Evolutionary conservation across 2,113 vertebrate genomes (phyloP).

Genomic region (Heptranchias perlo): DNA sequence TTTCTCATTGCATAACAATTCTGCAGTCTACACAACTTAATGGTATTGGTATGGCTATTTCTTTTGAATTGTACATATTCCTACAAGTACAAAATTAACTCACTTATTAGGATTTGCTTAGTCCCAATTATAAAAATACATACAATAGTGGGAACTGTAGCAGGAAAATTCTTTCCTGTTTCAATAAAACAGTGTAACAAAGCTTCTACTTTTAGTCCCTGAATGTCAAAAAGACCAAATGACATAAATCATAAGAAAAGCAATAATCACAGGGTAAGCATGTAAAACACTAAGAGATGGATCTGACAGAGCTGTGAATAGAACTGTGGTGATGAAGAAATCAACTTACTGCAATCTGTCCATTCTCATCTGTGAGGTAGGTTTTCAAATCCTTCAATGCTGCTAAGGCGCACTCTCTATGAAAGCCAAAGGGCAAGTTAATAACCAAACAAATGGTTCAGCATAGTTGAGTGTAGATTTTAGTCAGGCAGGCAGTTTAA

Average conservation of each 20-base stretch:
- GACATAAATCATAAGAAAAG: background rate
- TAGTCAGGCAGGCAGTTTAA: background rate
- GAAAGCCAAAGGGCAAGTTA: slow-evolving; percentile 38
- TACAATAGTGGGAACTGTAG: background rate
- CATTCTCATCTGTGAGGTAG: slow-evolving; percentile 77
- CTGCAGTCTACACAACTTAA: background rate
- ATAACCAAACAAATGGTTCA: background rate
- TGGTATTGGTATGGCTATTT: background rate
- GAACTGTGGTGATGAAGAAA: background rate
- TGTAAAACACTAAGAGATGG: background rate
- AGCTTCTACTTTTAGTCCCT: background rate
- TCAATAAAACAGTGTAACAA: background rate
- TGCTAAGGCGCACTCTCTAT: slow-evolving; percentile 84
- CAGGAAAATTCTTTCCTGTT: background rate
- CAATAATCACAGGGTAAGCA: background rate
- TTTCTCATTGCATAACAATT: background rate
- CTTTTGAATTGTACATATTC: no score
- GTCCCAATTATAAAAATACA: background rate
- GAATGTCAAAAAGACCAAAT: background rate
- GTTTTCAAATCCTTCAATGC: slow-evolving; percentile 83
- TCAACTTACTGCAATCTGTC: slow-evolving; percentile 85
- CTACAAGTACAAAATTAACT: background rate
- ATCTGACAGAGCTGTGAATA: background rate
- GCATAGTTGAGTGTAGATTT: background rate
- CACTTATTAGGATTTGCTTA: background rate